Conservation (phyloP, 2,797 vertebrate species). For the Pantherophis alleghaniensis region DNA sequence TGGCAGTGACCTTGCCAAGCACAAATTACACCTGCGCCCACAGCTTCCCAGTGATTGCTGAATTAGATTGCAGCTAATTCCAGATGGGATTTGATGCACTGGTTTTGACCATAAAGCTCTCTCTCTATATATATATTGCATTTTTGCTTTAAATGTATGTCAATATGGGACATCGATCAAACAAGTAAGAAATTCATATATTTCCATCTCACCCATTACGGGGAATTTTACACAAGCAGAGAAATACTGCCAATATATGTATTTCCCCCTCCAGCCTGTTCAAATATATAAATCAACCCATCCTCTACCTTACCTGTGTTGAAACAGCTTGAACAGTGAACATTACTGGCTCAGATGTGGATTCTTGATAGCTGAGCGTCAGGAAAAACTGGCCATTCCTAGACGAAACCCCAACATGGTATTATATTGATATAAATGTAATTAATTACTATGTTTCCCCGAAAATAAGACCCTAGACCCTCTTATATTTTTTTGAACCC, state of each 20-base stretch:
- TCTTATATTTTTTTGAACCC: no score
- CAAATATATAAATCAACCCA: background rate
- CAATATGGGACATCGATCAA: background rate
- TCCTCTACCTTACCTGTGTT: constrained; percentile 76
- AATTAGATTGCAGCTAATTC: no score
- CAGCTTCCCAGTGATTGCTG: no score
- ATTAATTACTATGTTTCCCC: background rate
- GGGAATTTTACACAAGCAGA: background rate
- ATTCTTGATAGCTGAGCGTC: constrained; percentile 73
- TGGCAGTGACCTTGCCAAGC: no score
- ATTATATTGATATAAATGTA: constrained; percentile 31
- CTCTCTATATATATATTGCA: no score
- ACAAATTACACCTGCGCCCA: no score
- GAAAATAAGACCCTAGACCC: no score
- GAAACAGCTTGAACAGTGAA: constrained; percentile 79
- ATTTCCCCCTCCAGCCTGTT: background rate
- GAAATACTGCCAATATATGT: background rate
- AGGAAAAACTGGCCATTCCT: constrained; percentile 82
- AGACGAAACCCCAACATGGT: constrained; percentile 41
- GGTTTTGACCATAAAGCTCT: no score
- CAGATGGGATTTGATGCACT: no score
- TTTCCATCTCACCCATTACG: background rate
- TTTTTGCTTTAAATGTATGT: background rate
- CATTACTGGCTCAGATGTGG: constrained; percentile 73
- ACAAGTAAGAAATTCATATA: background rate